Percentiles rank a stretch among this genome's conserved stretches.
Conservation (phyloP, 2,113 vertebrate genomes). For the Sarotherodon lohbergeri region DNA sequence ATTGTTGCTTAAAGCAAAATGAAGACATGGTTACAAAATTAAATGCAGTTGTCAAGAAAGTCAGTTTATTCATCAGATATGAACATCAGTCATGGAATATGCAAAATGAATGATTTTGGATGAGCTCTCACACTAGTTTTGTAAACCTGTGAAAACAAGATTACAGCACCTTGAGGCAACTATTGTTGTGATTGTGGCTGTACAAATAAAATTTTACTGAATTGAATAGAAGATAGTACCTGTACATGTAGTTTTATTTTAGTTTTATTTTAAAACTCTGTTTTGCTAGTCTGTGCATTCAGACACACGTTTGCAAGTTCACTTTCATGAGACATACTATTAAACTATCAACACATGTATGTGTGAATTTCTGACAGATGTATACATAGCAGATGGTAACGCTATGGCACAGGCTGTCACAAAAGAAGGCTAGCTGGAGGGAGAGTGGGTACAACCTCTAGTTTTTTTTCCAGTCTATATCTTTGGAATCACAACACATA, state of each 20-base stretch:
- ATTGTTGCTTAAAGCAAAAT: not conserved
- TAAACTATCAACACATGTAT: not conserved
- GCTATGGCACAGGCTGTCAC: not conserved
- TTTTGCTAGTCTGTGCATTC: not conserved
- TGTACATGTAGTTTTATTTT: not conserved
- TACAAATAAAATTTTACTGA: not conserved
- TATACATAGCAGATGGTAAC: not conserved
- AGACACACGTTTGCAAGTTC: not conserved
- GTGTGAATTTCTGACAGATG: not conserved
- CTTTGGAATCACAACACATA: not conserved
- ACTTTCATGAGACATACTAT: not conserved
- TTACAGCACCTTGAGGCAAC: not conserved
- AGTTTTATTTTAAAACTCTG: not conserved
- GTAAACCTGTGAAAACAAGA: not conserved
- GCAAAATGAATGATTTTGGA: not conserved
- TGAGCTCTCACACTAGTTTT: not conserved
- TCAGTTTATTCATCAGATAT: not conserved
- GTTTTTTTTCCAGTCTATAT: not conserved
- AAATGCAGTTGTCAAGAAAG: accelerated
- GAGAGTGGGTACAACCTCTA: not conserved
- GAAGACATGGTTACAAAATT: not conserved
- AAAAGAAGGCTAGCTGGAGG: not conserved
- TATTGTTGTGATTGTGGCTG: not conserved
- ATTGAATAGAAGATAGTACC: not conserved
- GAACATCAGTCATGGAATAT: not conserved